Base-by-base conservation (phyloP, 2,888 invertebrate genomes). In the Rhagonycha lutea region DNA sequence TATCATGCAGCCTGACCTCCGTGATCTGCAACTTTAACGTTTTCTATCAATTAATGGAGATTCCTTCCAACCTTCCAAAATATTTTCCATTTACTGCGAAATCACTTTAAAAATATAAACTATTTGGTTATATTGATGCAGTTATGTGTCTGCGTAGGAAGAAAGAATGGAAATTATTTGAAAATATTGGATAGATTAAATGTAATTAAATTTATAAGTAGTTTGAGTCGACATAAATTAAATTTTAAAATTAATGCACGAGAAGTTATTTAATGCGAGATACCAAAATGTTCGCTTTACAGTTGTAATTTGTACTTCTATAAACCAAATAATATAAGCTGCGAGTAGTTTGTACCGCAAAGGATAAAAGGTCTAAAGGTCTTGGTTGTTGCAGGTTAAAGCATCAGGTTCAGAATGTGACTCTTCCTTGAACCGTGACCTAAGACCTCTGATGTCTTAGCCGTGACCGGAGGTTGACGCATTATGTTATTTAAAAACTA, bases 401-500 rank as follows among this genome's bases (percentile, higher is more conserved):
- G 69, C 69, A 69, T 75, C 74, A 70, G 74, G 78, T 76, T 78
- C 78, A 71, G 72, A 70, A 78, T 73, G 26, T 65, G 26, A 29
- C 78, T 76, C 74, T 70, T 78, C 76, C 78, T 76, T 78, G 78
- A 78, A 76, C 78, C 69, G 63, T 61, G 76, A 75, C 76, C 78
- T 72, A 72, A 73, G 74, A 74, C 78, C 74, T 78, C 74, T 28
- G 28, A 28, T n/a, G 47, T 47, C n/a, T 47, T 47, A 47, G 75
- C 78, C 78, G 12, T 65, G 68, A 76, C 69, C 70, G 73, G 73
- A 65, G 63, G 63, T 65, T 65, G 63, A 65, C 63, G 63, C 63
- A 65, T 65, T 65, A 65, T 65, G 47, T 47, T 47, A 65, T 65
- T 65, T 65, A 65, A 26, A 63, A 65, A 24, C 23, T 24, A 65